phyloP scores from a whole-genome alignment of 2,113 vertebrate genomes.

The Caracal caracal region DNA sequence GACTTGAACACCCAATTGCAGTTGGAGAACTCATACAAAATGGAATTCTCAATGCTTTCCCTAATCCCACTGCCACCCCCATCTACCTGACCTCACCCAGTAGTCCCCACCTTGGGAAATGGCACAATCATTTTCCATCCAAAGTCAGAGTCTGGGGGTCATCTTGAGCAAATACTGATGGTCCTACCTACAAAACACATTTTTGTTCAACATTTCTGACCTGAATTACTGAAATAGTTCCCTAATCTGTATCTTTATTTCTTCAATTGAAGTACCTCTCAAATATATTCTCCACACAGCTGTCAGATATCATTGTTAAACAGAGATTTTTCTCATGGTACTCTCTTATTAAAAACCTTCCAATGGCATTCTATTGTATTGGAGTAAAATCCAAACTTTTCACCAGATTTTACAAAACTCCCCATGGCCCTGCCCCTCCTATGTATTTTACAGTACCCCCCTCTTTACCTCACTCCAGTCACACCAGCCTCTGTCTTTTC shows the following conservation, averaged over 20 bases:
- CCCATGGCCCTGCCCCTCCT: too few relatives aligned
- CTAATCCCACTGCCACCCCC: neutral
- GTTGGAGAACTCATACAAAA: neutral
- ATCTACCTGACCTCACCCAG: neutral
- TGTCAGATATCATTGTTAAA: neutral
- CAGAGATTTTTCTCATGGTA: neutral
- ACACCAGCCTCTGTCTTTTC: neutral
- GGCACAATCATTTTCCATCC: neutral
- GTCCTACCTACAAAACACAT: neutral
- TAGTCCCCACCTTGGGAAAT: neutral
- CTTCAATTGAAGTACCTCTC: neutral
- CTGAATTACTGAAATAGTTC: neutral
- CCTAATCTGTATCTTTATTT: neutral
- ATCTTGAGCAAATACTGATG: neutral
- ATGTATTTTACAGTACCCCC: neutral
- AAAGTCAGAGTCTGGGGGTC: neutral
- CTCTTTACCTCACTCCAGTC: neutral
- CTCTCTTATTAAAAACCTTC: neutral
- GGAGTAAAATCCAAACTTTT: neutral
- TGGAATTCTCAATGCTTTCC: neutral
- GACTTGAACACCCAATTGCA: neutral
- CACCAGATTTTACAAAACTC: neutral
- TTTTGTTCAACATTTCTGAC: neutral
- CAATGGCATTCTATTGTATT: neutral
- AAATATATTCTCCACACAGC: neutral